Evolutionary conservation across 2,113 vertebrate species (phyloP), one percentile per base, ranked within the genome.

Genomic region (Percopsis transmontana): DNA sequence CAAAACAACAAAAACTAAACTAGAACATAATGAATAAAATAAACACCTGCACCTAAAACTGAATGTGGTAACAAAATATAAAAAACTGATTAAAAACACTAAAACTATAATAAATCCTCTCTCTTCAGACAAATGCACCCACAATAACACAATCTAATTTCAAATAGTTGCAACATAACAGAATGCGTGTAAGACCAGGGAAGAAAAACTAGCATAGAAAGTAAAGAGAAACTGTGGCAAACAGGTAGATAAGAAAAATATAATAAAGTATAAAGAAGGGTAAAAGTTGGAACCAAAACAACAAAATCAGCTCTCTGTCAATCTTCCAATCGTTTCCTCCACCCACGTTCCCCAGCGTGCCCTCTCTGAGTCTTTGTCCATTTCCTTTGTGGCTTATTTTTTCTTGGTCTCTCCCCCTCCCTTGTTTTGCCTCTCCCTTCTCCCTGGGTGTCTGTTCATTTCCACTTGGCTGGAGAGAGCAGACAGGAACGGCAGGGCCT

Each of bases 391-490:
- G 2, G 23, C 66, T 18, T 55, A 20, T 65, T 41, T 40, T 5
- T 50, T 20, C 58, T 15, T 57, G 10, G 55, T 18, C 48, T 38
- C 54, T 23, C 27, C 27, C 20, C 18, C 40, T 11, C 12, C 61
- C 24, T 57, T 13, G 53, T 24, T 19, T 38, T 42, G 24, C 58
- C 3, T 42, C 21, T 42, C 56, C 6, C 40, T n/a, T 42, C 56
- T 27, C 24, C 62, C 20, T 9, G 24, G 20, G 52, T 55, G 23
- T 58, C 75, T 68, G 23, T 63, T 74, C 50, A 68, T 76, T 80
- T 66, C 74, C 70, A 77, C 68, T 76, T 74, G 74, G 68, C 62
- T 68, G 67, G 61, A 74, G 66, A 61, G 16, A 33, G 27, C 27
- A 33, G 27, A 33, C 27, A 33, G 4, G 6, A 73, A 62, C 1